Percentiles rank a stretch among this genome's conserved stretches.
These are phyloP conservation scores for Geothlypis trichas DNA, from an alignment of 2,113 vertebrate genomes.

Conservation along the genomic window DNA sequence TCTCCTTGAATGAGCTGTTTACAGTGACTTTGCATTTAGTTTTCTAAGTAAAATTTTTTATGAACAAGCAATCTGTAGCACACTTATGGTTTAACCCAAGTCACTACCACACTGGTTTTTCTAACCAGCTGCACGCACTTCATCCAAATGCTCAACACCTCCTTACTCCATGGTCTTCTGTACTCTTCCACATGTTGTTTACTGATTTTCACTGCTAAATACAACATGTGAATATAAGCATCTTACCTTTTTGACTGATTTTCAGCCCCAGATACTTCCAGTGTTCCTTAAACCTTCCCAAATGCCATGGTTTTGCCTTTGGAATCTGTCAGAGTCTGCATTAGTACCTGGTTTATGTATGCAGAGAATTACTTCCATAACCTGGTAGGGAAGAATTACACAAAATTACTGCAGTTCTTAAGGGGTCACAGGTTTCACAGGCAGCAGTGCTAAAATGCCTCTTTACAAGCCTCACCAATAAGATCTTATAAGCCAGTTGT, in stretches of 20 bases:
- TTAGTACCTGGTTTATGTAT: background rate
- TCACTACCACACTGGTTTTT: background rate
- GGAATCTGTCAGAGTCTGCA: background rate
- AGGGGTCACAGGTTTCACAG: background rate
- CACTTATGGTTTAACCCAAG: background rate
- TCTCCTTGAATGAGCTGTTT: background rate
- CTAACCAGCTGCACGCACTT: background rate
- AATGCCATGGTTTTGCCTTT: accelerated
- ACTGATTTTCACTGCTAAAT: background rate
- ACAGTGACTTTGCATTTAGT: background rate
- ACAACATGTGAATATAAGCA: accelerated
- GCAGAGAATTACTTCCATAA: background rate
- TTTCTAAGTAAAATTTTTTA: background rate
- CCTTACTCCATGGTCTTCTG: background rate
- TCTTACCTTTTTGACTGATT: background rate
- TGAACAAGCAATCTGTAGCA: background rate
- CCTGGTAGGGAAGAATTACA: background rate
- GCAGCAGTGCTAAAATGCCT: background rate
- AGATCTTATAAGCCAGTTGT: background rate
- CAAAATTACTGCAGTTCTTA: background rate
- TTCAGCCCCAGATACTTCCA: background rate
- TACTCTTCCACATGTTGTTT: background rate
- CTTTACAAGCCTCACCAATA: background rate
- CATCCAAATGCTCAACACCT: background rate
- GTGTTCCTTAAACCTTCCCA: background rate